Evolutionary conservation across 2,888 invertebrate species (phyloP).

Genomic region (Torymus auratus): DNA sequence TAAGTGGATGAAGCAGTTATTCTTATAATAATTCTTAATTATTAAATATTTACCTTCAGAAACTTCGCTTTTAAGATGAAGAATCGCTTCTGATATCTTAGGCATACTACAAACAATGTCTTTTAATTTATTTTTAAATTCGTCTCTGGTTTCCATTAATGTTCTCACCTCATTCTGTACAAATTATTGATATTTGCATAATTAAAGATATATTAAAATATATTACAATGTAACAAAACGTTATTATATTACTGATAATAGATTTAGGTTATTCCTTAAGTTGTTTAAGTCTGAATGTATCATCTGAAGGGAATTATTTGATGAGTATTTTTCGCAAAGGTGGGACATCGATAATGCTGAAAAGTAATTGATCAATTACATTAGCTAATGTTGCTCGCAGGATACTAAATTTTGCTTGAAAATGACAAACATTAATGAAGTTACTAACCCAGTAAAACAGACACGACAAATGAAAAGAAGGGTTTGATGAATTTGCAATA

Average conservation of each 20-base stretch:
- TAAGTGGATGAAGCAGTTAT: no score
- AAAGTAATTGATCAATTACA: conserved; percentile 46
- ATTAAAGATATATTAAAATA: not conserved
- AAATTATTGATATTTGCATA: conserved; percentile 28
- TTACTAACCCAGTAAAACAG: conserved; percentile 69
- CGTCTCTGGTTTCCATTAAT: conserved; percentile 68
- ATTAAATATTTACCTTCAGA: conserved; percentile 66
- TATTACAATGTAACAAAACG: not conserved
- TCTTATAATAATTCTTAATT: no score
- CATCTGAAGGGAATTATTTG: conserved; percentile 65
- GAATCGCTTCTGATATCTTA: conserved; percentile 71
- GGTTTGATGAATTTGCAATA: conserved; percentile 68
- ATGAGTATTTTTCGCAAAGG: conserved; percentile 71
- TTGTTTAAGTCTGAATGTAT: conserved; percentile 69
- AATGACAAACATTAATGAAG: not conserved
- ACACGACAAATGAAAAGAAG: conserved; percentile 69
- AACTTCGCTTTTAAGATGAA: conserved; percentile 68
- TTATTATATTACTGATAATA: conserved; percentile 69
- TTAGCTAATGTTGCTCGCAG: not conserved
- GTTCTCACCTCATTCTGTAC: conserved; percentile 69
- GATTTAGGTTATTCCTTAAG: conserved; percentile 66
- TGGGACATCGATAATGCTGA: conserved; percentile 72
- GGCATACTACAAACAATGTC: conserved; percentile 69
- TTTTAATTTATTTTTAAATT: conserved; percentile 66
- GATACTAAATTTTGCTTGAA: not conserved